phyloP scores from a whole-genome alignment of 2,888 invertebrate genomes.

The Chalcis sispes region DNA sequence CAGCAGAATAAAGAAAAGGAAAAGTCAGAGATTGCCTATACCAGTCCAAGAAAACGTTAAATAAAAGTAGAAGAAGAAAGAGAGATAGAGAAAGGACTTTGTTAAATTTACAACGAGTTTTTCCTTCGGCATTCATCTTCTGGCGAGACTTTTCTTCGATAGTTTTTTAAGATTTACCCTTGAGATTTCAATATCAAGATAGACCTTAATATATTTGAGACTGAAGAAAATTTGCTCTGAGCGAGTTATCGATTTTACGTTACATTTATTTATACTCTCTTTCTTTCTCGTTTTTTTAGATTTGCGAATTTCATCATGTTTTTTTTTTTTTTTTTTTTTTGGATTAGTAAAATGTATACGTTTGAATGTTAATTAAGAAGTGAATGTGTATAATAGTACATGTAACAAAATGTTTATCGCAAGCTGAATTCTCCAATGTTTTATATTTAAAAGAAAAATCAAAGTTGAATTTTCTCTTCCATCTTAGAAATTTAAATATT shows the following conservation, averaged over 20 bases:
- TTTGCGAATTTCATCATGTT: neutral
- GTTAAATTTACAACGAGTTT: slow-evolving; percentile 37
- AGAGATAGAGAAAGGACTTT: slow-evolving; percentile 2
- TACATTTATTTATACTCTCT: neutral
- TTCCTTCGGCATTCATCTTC: neutral
- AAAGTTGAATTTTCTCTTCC: no score
- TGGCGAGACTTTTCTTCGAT: slow-evolving; percentile 15
- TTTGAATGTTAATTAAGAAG: no score
- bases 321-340: no score
- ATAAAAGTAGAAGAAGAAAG: no score
- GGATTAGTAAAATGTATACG: no score
- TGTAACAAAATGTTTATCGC: slow-evolving; percentile 13
- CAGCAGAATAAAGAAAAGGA: no score
- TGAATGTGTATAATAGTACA: no score
- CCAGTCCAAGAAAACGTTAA: no score
- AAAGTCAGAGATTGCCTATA: no score
- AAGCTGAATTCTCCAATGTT: no score
- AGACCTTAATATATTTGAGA: slow-evolving; percentile 27
- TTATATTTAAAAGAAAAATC: no score
- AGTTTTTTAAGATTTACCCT: slow-evolving; percentile 8
- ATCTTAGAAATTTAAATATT: no score
- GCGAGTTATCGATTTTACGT: neutral
- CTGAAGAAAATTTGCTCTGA: neutral
- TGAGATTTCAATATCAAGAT: slow-evolving; percentile 32
- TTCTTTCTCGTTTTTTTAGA: slow-evolving; percentile 9